Conservation (phyloP, 2,888 invertebrate species). For the Amphipyra tragopoginis region DNA sequence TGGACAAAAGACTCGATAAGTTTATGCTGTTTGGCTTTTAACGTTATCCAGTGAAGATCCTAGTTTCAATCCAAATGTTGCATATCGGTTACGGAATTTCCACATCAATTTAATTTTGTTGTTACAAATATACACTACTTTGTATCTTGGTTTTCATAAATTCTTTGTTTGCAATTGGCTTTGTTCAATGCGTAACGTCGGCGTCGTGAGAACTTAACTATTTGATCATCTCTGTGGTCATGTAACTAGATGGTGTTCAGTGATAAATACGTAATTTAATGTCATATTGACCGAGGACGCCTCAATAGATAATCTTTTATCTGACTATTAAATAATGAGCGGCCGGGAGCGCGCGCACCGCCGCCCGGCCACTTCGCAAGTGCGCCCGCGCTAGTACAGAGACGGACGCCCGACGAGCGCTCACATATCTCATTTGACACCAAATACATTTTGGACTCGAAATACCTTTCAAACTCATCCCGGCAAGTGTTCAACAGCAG, state of each 20-base stretch:
- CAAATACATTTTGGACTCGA: constrained; percentile 24
- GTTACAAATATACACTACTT: constrained; percentile 11
- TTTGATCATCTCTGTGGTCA: constrained; percentile 54
- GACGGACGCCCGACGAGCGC: constrained; percentile 56
- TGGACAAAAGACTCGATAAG: not conserved
- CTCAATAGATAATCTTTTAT: constrained; percentile 88
- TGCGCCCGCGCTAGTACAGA: constrained; percentile 66
- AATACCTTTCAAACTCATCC: constrained; percentile 9
- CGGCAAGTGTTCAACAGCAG: constrained; percentile 30
- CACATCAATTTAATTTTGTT: constrained; percentile 9
- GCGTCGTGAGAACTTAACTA: constrained; percentile 9
- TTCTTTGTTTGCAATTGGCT: constrained; percentile 1
- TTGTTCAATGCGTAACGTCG: constrained; percentile 1
- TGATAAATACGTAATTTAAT: constrained; percentile 75
- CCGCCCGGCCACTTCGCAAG: constrained; percentile 68
- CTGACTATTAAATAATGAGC: constrained; percentile 87
- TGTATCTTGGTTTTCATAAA: not conserved
- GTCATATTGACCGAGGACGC: constrained; percentile 82
- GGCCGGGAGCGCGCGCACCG: constrained; percentile 63
- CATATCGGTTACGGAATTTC: not conserved
- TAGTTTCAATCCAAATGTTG: constrained; percentile 8
- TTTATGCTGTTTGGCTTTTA: constrained; percentile 1
- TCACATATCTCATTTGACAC: constrained; percentile 45
- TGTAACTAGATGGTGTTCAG: constrained; percentile 62
- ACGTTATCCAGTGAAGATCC: constrained; percentile 4